Evolutionary conservation across 1,140 invertebrate species (phyloP).

Genomic region (Rhopalosiphum padi): DNA sequence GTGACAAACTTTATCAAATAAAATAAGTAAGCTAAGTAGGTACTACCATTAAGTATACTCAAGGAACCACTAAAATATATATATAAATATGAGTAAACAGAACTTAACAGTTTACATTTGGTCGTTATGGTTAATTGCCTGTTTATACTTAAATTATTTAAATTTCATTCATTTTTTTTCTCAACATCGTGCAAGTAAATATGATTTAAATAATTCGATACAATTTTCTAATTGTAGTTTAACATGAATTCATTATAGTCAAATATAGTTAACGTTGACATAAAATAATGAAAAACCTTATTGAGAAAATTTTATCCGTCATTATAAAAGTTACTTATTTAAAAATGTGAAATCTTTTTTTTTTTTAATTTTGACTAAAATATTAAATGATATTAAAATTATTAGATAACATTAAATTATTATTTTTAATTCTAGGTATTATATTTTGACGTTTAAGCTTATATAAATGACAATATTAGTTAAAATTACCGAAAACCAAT

Average conservation of each 20-base stretch:
- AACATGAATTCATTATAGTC: neutral
- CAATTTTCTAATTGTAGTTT: neutral
- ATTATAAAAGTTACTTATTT: neutral
- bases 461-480: neutral
- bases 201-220: slow-evolving; percentile 10
- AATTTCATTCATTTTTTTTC: neutral
- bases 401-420: too few species aligned
- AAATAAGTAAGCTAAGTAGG: too few species aligned
- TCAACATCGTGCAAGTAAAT: neutral
- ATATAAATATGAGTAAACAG: neutral
- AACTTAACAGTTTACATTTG: neutral
- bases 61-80: too few species aligned
- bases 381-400: too few species aligned
- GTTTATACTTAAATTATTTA: neutral
- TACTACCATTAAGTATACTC: too few species aligned
- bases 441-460: neutral
- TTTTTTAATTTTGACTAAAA: too few species aligned
- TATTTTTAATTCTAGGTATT: neutral
- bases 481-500: neutral
- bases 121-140: neutral
- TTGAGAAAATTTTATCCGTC: neutral
- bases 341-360: neutral
- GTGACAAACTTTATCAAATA: too few species aligned
- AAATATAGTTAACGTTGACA: slow-evolving; percentile 8
- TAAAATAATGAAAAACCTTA: neutral